Evolutionary conservation across 2,113 vertebrate genomes (phyloP).

Genomic region (Salminus brasiliensis): DNA sequence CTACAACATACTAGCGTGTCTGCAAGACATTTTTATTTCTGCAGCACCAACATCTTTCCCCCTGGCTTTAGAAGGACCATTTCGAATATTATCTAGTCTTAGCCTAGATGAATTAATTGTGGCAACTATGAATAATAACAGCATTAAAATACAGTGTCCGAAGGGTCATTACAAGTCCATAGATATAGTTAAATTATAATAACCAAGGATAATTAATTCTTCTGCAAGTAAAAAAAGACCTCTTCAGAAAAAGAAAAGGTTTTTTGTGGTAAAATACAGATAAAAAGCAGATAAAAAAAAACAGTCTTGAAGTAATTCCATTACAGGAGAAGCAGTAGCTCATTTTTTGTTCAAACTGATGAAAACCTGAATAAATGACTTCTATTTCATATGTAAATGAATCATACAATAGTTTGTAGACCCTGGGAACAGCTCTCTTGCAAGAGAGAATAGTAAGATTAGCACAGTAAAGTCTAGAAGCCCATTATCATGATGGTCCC

Average conservation of each 20-base stretch:
- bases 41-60: constrained; percentile 64
- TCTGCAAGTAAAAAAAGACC: neutral
- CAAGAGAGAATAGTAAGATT: too few relatives aligned
- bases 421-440: too few relatives aligned
- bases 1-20: constrained; percentile 59
- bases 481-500: too few relatives aligned
- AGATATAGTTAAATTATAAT: constrained; percentile 56
- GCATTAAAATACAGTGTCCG: constrained; percentile 69
- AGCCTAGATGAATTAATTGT: constrained; percentile 70
- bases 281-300: too few relatives aligned
- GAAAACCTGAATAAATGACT: neutral
- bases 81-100: constrained; percentile 66
- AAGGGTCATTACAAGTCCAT: constrained; percentile 64
- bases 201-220: constrained; percentile 33
- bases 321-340: neutral
- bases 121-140: constrained; percentile 65
- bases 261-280: neutral
- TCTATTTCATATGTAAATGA: neutral
- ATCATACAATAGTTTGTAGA: neutral
- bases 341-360: neutral
- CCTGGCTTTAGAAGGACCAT: constrained; percentile 60
- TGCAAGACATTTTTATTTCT: constrained; percentile 54
- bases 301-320: neutral
- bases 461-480: too few relatives aligned
- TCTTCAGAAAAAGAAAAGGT: neutral